Evolutionary conservation across 2,888 invertebrate genomes (phyloP).

Genomic region (Leucoptera coffeella): DNA sequence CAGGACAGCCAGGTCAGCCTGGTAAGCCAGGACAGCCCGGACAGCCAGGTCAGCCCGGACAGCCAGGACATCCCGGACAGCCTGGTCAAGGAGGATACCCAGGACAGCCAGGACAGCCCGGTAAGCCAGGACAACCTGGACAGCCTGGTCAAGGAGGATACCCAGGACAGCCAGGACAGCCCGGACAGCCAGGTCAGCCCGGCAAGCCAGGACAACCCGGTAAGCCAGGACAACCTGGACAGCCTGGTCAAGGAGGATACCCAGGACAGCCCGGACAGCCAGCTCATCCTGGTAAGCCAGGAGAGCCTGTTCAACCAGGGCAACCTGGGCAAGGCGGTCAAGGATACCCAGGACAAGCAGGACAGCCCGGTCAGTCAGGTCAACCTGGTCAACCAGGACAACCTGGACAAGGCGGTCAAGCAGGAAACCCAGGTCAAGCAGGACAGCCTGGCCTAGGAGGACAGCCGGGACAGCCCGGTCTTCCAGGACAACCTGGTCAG

Average conservation of each 20-base stretch:
- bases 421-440: slow-evolving; percentile 6
- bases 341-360: slow-evolving; percentile 1
- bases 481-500: slow-evolving; percentile 3
- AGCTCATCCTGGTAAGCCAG: slow-evolving; percentile 1
- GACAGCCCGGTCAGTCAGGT: slow-evolving; percentile 4
- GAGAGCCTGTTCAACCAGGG: slow-evolving; percentile 2
- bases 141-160: slow-evolving; percentile 4
- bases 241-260: slow-evolving; percentile 1
- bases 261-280: slow-evolving; percentile 4
- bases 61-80: slow-evolving; percentile 6
- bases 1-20: slow-evolving; percentile 4
- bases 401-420: slow-evolving; percentile 8
- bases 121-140: slow-evolving; percentile 6
- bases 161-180: slow-evolving; percentile 5
- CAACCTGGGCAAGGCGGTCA: no score
- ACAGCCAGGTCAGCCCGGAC: slow-evolving; percentile 3
- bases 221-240: slow-evolving; percentile 6
- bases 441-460: slow-evolving; percentile 2
- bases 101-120: slow-evolving; percentile 9
- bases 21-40: slow-evolving; percentile 3
- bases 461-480: slow-evolving; percentile 3
- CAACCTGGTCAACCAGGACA: slow-evolving; percentile 11
- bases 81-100: slow-evolving; percentile 10
- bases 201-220: slow-evolving; percentile 4
- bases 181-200: slow-evolving; percentile 5